Percentiles rank a stretch among this genome's conserved stretches.
phyloP scores from a whole-genome alignment of 2,888 invertebrate species.

The Dasypolia templi region DNA sequence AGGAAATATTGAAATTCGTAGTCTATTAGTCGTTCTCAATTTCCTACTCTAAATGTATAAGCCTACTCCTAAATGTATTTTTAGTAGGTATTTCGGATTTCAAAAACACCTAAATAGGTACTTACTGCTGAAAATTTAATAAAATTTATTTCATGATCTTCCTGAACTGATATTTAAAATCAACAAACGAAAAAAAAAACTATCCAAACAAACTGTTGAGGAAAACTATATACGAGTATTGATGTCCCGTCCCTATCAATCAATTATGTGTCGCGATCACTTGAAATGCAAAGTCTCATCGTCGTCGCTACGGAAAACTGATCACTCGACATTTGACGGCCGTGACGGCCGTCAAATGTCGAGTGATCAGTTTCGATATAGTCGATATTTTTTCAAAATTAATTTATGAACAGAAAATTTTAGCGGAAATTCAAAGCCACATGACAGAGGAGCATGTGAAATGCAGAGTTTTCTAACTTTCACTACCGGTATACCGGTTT shows the following conservation, averaged over 20 bases:
- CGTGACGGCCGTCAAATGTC: too few species aligned
- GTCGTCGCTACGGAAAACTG: neutral
- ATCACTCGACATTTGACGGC: constrained; percentile 2
- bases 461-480: too few species aligned
- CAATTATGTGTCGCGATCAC: neutral
- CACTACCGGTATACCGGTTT: too few species aligned
- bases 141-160: neutral
- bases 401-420: too few species aligned
- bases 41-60: too few species aligned
- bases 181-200: neutral
- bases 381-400: too few species aligned
- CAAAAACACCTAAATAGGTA: neutral
- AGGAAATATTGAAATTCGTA: neutral
- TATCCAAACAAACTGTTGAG: neutral
- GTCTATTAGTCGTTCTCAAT: neutral
- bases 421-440: too few species aligned
- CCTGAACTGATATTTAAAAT: neutral
- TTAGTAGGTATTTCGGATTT: neutral
- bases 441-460: too few species aligned
- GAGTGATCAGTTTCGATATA: too few species aligned
- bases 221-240: neutral
- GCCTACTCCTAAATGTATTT: neutral
- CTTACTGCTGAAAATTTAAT: neutral
- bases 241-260: constrained; percentile 19
- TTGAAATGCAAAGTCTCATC: constrained; percentile 1